phyloP scores from a whole-genome alignment of 2,888 invertebrate species.

The Dioctria linearis region DNA sequence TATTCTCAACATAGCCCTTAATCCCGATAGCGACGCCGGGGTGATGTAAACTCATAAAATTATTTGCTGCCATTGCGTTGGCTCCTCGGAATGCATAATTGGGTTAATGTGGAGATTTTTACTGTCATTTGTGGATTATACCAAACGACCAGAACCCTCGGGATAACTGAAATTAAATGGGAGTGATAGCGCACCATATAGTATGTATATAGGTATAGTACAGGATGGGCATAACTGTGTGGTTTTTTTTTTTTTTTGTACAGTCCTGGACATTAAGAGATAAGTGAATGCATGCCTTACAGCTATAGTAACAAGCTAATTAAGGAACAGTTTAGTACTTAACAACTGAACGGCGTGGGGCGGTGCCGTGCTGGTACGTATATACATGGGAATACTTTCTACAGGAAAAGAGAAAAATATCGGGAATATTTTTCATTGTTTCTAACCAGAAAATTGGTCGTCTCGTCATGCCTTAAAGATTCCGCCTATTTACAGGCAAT shows the following conservation, averaged over 20 bases:
- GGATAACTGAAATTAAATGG: constrained; percentile 37
- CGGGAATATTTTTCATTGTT: neutral
- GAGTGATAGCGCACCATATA: constrained; percentile 23
- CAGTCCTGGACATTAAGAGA: neutral
- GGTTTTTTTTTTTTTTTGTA: no score
- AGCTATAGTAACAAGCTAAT: neutral
- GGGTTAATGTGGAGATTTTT: constrained; percentile 51
- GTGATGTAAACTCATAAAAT: neutral
- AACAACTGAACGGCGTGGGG: neutral
- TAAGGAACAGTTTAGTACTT: constrained; percentile 17
- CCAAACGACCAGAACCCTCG: neutral
- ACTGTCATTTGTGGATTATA: constrained; percentile 45
- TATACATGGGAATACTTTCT: neutral
- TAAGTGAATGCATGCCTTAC: constrained; percentile 2
- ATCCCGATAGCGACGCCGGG: neutral
- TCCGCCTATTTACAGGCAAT: no score
- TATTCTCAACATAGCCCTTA: no score
- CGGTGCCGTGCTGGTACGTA: neutral
- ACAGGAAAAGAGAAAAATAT: neutral
- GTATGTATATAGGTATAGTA: no score
- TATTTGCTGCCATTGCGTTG: constrained; percentile 19
- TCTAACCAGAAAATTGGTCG: neutral
- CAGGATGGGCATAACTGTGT: neutral
- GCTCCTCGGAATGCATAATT: constrained; percentile 44
- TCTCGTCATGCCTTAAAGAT: no score